Conservation (phyloP, 2,113 vertebrate species). For the Pachypanchax playfairii region DNA sequence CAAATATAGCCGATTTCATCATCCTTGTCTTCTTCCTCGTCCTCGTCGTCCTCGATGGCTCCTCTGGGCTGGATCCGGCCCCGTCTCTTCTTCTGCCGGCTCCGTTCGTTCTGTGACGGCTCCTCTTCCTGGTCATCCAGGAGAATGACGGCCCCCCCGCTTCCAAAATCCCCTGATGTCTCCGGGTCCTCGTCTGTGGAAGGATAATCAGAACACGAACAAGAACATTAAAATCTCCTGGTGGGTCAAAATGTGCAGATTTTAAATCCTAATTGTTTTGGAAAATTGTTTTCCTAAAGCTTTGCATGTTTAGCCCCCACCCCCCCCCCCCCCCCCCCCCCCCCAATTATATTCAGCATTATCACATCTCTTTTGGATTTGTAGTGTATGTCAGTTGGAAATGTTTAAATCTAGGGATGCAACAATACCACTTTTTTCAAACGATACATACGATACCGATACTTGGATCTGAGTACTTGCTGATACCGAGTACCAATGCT, state of each 20-base stretch:
- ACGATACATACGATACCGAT: too few relatives aligned
- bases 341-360: too few relatives aligned
- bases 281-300: too few relatives aligned
- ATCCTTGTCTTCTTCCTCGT: slow-evolving; percentile 93
- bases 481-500: too few relatives aligned
- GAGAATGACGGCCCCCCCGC: slow-evolving; percentile 89
- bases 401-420: too few relatives aligned
- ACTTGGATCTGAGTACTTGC: too few relatives aligned
- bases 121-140: slow-evolving; percentile 91
- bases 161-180: slow-evolving; percentile 94
- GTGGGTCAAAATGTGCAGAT: background rate
- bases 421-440: too few relatives aligned
- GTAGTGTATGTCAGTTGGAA: too few relatives aligned
- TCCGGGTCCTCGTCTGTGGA: slow-evolving; percentile 90
- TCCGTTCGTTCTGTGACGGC: slow-evolving; percentile 75
- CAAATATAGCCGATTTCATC: slow-evolving; percentile 90
- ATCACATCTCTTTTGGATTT: too few relatives aligned
- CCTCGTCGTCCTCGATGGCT: slow-evolving; percentile 91
- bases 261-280: too few relatives aligned
- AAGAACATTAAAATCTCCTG: background rate
- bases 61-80: slow-evolving; percentile 85
- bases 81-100: slow-evolving; percentile 85
- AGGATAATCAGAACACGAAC: slow-evolving; percentile 9
- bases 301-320: too few relatives aligned
- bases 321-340: too few relatives aligned